A percentile compares a stretch with the other conserved stretches of the same genome.
Conservation (phyloP, 2,797 vertebrate genomes). For the Salmo trutta region DNA sequence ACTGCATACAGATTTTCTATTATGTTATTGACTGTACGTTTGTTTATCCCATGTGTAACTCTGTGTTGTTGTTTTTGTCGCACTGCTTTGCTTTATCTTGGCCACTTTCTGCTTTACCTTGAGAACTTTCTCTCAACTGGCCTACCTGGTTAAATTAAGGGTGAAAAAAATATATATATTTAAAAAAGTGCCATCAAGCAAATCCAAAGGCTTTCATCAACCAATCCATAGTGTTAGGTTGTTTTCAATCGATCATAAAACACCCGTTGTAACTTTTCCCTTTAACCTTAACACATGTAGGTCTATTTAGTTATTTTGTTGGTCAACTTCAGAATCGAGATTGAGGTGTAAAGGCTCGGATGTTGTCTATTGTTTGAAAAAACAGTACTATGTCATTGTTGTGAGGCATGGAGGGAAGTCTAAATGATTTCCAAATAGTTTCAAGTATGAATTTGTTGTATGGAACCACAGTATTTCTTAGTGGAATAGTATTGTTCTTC, state of each 20-base stretch:
- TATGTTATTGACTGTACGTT: too few species aligned
- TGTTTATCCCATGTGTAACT: too few species aligned
- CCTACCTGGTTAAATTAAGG: too few species aligned
- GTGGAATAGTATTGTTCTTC: not conserved
- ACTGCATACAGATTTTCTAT: too few species aligned
- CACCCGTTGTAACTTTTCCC: slow-evolving; percentile 47
- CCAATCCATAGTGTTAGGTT: slow-evolving; percentile 42
- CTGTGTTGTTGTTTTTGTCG: too few species aligned
- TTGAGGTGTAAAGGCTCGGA: slow-evolving; percentile 45
- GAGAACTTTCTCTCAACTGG: too few species aligned
- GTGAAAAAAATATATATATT: too few species aligned
- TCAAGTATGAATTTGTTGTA: not conserved
- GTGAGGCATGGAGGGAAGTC: not conserved
- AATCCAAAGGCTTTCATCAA: slow-evolving; percentile 37
- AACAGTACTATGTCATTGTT: slow-evolving; percentile 31
- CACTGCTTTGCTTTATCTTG: too few species aligned
- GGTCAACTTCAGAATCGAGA: slow-evolving; percentile 47
- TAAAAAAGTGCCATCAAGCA: slow-evolving; percentile 32
- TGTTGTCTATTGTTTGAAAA: slow-evolving; percentile 40
- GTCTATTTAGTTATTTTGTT: slow-evolving; percentile 44
- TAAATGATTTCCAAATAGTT: not conserved
- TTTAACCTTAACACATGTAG: slow-evolving; percentile 53
- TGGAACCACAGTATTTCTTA: not conserved
- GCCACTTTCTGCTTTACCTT: too few species aligned
- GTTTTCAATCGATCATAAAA: slow-evolving; percentile 53